Conservation (phyloP, 2,113 vertebrate genomes). For the Solea senegalensis region DNA sequence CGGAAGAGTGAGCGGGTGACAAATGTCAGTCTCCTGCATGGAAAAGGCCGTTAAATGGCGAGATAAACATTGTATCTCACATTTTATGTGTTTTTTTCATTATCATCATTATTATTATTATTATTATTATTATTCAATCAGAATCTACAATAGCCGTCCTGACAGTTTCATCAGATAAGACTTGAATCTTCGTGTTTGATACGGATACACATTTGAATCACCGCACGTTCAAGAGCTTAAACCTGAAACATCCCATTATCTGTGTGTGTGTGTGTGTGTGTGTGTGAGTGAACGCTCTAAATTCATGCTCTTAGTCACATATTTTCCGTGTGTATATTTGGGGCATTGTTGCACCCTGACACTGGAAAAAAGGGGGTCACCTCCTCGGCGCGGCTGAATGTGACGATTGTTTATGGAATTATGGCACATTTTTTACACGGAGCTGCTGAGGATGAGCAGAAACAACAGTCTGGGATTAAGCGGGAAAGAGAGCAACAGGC, state of each 20-base stretch:
- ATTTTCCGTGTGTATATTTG: slow-evolving; percentile 38
- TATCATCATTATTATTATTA: too few relatives aligned
- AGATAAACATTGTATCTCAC: too few relatives aligned
- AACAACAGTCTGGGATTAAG: slow-evolving; percentile 80
- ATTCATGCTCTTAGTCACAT: slow-evolving; percentile 51
- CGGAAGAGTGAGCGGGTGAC: too few relatives aligned
- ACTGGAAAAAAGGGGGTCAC: slow-evolving; percentile 71
- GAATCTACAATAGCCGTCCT: too few relatives aligned
- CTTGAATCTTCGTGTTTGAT: slow-evolving; percentile 35
- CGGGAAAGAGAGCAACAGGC: slow-evolving; percentile 66
- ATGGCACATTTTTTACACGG: slow-evolving; percentile 57
- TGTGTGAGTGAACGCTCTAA: slow-evolving; percentile 34
- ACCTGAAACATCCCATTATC: slow-evolving; percentile 25
- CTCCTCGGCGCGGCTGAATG: slow-evolving; percentile 63
- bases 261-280: background rate
- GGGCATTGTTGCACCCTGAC: slow-evolving; percentile 47
- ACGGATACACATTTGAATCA: slow-evolving; percentile 14
- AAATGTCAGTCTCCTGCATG: too few relatives aligned
- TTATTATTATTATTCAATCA: too few relatives aligned
- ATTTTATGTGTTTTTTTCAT: too few relatives aligned
- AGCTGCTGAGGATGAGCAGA: slow-evolving; percentile 61
- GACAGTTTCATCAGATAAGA: slow-evolving; percentile 39
- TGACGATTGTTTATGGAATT: slow-evolving; percentile 79
- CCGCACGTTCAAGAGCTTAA: slow-evolving; percentile 26
- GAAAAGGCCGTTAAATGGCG: too few relatives aligned